These are phyloP conservation scores for Zoanthus sansibaricus DNA, from an alignment of 92 coral and sea anemone genomes.

Conservation along the genomic window DNA sequence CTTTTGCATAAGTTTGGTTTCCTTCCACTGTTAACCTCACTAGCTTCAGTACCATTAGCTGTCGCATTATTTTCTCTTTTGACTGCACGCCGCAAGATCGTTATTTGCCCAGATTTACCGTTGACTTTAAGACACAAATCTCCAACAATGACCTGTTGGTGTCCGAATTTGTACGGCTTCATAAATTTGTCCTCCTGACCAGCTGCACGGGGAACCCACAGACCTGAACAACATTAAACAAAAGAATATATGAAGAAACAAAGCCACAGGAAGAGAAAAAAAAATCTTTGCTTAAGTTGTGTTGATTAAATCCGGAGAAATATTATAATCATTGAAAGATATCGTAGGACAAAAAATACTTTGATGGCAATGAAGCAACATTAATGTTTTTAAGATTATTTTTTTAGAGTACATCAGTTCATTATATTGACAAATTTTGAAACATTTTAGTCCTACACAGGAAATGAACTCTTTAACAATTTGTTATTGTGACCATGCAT, in stretches of 20 bases:
- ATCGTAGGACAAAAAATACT: no score
- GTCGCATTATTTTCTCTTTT: constrained; percentile 22
- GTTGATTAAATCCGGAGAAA: no score
- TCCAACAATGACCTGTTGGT: not conserved
- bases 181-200: not conserved
- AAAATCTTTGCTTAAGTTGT: not conserved
- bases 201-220: constrained; percentile 1
- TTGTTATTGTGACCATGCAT: not conserved
- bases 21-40: not conserved
- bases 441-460: no score
- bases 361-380: no score
- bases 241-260: not conserved
- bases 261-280: not conserved
- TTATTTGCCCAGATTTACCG: constrained; percentile 2
- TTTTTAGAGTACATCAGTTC: no score
- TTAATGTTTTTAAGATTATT: no score
- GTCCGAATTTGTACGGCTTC: not conserved
- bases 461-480: no score
- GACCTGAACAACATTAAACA: not conserved
- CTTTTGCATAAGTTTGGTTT: constrained; percentile 14
- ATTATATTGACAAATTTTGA: no score
- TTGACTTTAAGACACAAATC: not conserved
- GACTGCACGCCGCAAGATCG: not conserved
- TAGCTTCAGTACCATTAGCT: not conserved
- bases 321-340: no score